Evolutionary conservation across 2,888 invertebrate species (phyloP), one percentile per base, ranked within the genome.

Genomic region (Chaitophorus viminalis): DNA sequence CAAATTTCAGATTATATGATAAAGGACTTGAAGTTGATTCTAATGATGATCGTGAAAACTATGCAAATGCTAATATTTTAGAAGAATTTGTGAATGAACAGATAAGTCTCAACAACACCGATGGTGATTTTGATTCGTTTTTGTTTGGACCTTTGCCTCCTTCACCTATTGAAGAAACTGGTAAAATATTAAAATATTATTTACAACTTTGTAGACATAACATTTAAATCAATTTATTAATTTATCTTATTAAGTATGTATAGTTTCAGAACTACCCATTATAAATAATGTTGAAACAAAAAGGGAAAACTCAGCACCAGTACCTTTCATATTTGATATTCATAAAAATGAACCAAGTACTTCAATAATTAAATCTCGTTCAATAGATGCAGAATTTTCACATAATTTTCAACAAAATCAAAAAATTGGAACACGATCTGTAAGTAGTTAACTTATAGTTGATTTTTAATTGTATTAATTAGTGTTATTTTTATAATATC

Each of bases 381-480:
- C 96, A 14, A 96, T 96, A 95, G 96, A 96, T 91, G 95, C 95
- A 5, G 95, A 95, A 89, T 96, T 95, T 91, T 94, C 94, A 90
- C 89, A 91, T 90, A 89, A 91, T 88, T 90, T 90, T 88, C 92
- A 89, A 36, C 77, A 83, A 29, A 75, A 88, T 78, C 82, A 88
- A 36, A 72, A 76, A 83, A 88, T 88, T 88, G 79, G 79, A 72
- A 68, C 77, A 31, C 74, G 72, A 75, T 83, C 89, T 33, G 89
- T 89, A 29, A 89, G 87, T 75, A 46, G 14, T 60, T 52, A 52
- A 17, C 52, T 52, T 52, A 31, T 78, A 60, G 25, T 78, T 60
- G 17, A 29, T 76, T 29, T n/a, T 14, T 76, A 29, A 52, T 29
- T 17, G n/a, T n/a, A n/a, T n/a, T n/a, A 52, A 29, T 46, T 4